Conservation (phyloP, 1,140 invertebrate species). For the Caenorhabditis inopinata region DNA sequence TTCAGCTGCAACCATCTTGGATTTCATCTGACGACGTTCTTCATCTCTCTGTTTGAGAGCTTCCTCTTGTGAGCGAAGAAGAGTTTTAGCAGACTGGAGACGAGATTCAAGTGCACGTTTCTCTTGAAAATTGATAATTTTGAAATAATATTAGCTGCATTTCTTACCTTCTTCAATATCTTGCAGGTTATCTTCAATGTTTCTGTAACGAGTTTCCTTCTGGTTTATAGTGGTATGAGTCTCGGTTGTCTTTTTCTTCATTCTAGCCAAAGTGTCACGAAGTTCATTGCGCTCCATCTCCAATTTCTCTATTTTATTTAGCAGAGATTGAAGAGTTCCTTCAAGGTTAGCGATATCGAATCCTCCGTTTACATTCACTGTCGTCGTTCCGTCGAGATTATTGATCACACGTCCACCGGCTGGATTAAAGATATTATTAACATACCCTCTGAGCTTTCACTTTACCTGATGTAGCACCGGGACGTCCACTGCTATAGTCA, state of each 20-base stretch:
- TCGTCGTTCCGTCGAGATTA: conserved; percentile 22
- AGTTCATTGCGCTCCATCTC: conserved; percentile 64
- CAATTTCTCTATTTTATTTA: conserved; percentile 57
- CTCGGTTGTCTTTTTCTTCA: conserved; percentile 62
- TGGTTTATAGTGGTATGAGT: conserved; percentile 62
- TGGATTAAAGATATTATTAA: not conserved
- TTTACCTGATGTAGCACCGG: conserved; percentile 45
- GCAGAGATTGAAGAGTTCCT: conserved; percentile 56
- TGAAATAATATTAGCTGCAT: not conserved
- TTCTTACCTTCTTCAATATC: conserved; percentile 58
- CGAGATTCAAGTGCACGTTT: conserved; percentile 61
- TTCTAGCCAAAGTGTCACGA: conserved; percentile 62
- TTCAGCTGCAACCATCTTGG: conserved; percentile 62
- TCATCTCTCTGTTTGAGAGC: conserved; percentile 61
- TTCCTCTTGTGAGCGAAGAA: conserved; percentile 66
- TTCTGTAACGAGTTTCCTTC: conserved; percentile 60
- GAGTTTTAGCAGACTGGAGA: conserved; percentile 59
- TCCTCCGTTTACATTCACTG: conserved; percentile 37
- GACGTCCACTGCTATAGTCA: conserved; percentile 48
- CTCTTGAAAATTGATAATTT: conserved; percentile 48
- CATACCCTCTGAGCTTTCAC: too few species aligned
- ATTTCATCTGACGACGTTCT: conserved; percentile 62
- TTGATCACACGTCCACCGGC: conserved; percentile 49
- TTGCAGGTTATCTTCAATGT: conserved; percentile 62
- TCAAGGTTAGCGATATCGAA: conserved; percentile 56